phyloP scores from a whole-genome alignment of 2,888 invertebrate genomes.

The Luperina testacea region DNA sequence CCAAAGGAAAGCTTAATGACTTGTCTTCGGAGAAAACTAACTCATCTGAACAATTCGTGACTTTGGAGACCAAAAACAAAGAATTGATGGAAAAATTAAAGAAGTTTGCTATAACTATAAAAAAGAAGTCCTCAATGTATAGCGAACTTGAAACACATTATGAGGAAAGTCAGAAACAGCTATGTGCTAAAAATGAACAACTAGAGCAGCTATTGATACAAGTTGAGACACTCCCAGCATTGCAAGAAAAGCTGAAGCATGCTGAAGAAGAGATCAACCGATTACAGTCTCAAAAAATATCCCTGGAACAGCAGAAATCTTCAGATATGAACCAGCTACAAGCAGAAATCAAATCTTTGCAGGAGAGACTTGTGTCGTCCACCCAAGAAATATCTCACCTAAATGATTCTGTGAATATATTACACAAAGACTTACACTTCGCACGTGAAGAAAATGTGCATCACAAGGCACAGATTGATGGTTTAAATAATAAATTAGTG shows the following conservation, averaged over 20 bases:
- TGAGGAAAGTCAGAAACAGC: conserved; percentile 78
- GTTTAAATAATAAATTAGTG: conserved; percentile 82
- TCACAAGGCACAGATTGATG: conserved; percentile 77
- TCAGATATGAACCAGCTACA: conserved; percentile 74
- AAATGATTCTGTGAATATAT: conserved; percentile 71
- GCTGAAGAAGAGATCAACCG: conserved; percentile 83
- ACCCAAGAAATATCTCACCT: conserved; percentile 74
- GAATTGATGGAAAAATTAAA: conserved; percentile 94
- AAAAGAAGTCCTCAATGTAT: conserved; percentile 92
- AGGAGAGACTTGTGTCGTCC: conserved; percentile 71
- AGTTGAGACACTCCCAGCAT: conserved; percentile 79
- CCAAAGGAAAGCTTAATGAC: conserved; percentile 81
- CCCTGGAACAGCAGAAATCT: conserved; percentile 77
- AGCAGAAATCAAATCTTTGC: conserved; percentile 72
- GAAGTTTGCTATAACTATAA: conserved; percentile 93
- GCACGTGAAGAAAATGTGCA: conserved; percentile 76
- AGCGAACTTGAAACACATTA: conserved; percentile 91
- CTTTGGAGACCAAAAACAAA: conserved; percentile 91
- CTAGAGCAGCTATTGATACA: conserved; percentile 80
- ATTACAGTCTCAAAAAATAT: conserved; percentile 76
- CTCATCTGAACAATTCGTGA: conserved; percentile 77
- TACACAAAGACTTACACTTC: conserved; percentile 76
- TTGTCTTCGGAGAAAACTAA: conserved; percentile 83
- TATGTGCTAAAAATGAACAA: conserved; percentile 77
- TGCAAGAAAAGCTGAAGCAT: conserved; percentile 83